Evolutionary conservation across 2,888 invertebrate species (phyloP), one percentile per base, ranked within the genome.

Genomic region (Cremastinae sp.): DNA sequence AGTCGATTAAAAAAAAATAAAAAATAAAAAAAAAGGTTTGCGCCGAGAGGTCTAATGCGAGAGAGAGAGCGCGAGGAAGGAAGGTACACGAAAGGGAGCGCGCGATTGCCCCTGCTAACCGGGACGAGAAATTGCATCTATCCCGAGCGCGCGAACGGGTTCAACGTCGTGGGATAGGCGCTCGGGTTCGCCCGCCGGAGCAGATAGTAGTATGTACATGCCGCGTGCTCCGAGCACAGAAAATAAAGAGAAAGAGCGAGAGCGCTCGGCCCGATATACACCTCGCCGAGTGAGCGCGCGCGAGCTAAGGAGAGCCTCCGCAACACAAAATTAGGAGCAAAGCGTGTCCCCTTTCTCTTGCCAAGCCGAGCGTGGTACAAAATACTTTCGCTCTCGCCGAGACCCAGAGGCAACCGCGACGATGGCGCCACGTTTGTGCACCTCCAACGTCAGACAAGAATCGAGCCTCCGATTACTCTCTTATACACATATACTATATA

Each of bases 311-410:
- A 66, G 72, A 75, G n/a, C n/a, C 56, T 61, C 85, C 85, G 85
- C 87, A 85, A 82, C 89, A 88, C 88, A 89, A 80, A 89, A 89
- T 89, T 89, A 88, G 89, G 89, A 89, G 88, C 88, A 88, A 85
- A 87, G 85, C 88, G 85, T 89, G 88, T 89, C 89, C 89, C 89
- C 89, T 89, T 89, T 89, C 89, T 89, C 89, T 89, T 89, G 86
- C 88, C 86, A 88, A 89, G 88, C 89, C 84, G 89, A 89, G 87
- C 89, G 89, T 89, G 87, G 83, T 85, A 87, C 85, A 89, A 87
- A 88, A 88, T 88, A 89, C 89, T 89, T 89, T 89, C 89, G 86
- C 89, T 89, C 88, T 89, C 86, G 85, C 80, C 82, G 80, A 45
- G 38, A 14, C 20, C 59, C 62, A 64, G 74, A 59, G 72, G 72